Base-by-base conservation (phyloP, 2,888 invertebrate genomes). In the Micropterix aruncella region DNA sequence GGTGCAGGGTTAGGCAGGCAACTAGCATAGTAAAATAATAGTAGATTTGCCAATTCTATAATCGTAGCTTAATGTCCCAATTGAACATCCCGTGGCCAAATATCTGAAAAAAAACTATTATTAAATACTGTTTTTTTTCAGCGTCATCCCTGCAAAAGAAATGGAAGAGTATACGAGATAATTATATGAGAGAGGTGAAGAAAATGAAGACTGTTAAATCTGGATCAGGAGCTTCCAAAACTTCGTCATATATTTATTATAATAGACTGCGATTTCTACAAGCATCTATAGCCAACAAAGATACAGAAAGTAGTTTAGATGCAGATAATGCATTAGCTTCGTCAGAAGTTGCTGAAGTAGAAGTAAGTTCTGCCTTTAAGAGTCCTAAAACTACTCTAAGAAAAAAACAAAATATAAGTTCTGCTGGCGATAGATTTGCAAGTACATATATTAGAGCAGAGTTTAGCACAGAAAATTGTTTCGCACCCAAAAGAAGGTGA, bases 41-140 rank as follows among this genome's bases (percentile, higher is more conserved):
- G 52, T 51, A 46, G 51, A 50, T 48, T 49, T 50, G 38, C 50
- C 52, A 49, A 51, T 46, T 48, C 47, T 48, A 44, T 52, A 53
- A 40, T 47, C 45, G 47, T 50, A 51, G 47, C 48, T 47, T 47
- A 53, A 47, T 48, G 47, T 48, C 44, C 46, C 50, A 48, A 53
- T 37, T 49, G 52, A 50, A 51, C 48, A 49, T 46, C 52, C 52
- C 14, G 41, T 49, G 43, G 52, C 51, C 43, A 53, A 46, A 47
- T 50, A 51, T 42, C 46, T 44, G 16, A 43, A 36, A 42, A 27
- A 44, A 44, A 48, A 51, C 44, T 47, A 46, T 47, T 48, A 48
- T 43, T 51, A 47, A 44, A 40, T 41, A 44, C 45, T 51, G 44
- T 46, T 47, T 51, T 49, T 47, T 46, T 50, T 51, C 42, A 46